Base-by-base conservation (phyloP, 2,113 vertebrate genomes). In the Beaufortia kweichowensis region DNA sequence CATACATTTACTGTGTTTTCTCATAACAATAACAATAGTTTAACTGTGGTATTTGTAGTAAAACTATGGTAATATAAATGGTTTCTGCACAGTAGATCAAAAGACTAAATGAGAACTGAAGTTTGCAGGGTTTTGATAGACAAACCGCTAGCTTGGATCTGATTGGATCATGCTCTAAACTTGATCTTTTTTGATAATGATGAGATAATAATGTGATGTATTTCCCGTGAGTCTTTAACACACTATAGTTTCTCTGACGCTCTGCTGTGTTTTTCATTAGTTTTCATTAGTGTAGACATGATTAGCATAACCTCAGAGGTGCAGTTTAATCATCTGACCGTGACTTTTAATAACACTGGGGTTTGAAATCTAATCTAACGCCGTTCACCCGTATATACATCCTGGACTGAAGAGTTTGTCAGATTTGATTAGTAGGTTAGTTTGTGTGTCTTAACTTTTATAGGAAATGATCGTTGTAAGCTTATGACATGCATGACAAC, bases 201-300 rank as follows among this genome's bases (percentile, higher is more conserved):
- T 28, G 73, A 39, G 48, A n/a, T 46, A 46, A 67, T 66, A 33
- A 23, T 70, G 48, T 35, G 31, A 7, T n/a, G n/a, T 21, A 21
- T 59, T 67, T 11, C 75, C 53, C 63, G 6, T 10, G 14, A 43
- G 63, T 31, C 33, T 57, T 29, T 76, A 23, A 21, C 23, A 1
- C 35, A n/a, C n/a, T n/a, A n/a, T n/a, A n/a, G n/a, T n/a, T n/a
- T n/a, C n/a, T n/a, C n/a, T n/a, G n/a, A n/a, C n/a, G n/a, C n/a
- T 69, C n/a, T 39, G 12, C 73, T 19, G 43, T 70, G 29, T 35
- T 70, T 73, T 28, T 76, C 75, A 53, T 76, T 57, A 76, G 62
- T 29, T 56, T 55, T 50, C 10, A 56, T 64, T 65, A 19, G 61
- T 55, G 31, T 15, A 6, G 21, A 76, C 55, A 43, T 67, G 50